Evolutionary conservation across 2,113 vertebrate genomes (phyloP).

Genomic region (Tragelaphus scriptus): DNA sequence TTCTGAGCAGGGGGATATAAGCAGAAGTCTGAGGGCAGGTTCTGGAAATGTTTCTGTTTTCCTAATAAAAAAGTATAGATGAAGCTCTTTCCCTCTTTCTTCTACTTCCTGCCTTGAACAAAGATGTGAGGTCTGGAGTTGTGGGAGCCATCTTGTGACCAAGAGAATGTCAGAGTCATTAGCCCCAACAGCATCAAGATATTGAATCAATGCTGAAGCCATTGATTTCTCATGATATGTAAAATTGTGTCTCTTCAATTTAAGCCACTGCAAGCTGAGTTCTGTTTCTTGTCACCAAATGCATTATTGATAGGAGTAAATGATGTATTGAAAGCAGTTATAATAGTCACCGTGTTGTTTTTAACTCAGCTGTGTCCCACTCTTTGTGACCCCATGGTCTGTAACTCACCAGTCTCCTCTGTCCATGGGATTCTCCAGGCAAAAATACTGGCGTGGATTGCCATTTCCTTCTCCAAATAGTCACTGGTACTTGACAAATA

Average conservation of each 20-base stretch:
- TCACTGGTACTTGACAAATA: background rate
- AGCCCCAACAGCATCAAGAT: background rate
- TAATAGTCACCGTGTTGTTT: background rate
- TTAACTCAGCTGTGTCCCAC: background rate
- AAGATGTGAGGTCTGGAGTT: background rate
- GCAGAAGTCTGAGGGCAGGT: background rate
- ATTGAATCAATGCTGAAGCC: background rate
- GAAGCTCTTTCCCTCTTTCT: background rate
- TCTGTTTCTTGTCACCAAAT: constrained; percentile 3
- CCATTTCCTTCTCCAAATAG: background rate
- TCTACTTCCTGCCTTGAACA: background rate
- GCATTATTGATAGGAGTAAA: background rate
- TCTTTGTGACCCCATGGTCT: background rate
- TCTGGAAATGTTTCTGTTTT: background rate
- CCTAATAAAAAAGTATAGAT: background rate
- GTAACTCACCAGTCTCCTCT: background rate
- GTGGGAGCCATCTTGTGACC: background rate
- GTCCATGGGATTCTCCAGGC: background rate
- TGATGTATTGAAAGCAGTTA: background rate
- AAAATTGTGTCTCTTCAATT: background rate
- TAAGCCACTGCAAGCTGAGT: background rate
- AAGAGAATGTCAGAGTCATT: background rate
- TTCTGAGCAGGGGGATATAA: background rate
- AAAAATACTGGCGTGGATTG: background rate
- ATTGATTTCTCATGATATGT: background rate